Percentiles rank a stretch among this genome's conserved stretches.
These are phyloP conservation scores for Microcebus griseorufus DNA, from an alignment of 2,113 vertebrate genomes.

Conservation along the genomic window DNA sequence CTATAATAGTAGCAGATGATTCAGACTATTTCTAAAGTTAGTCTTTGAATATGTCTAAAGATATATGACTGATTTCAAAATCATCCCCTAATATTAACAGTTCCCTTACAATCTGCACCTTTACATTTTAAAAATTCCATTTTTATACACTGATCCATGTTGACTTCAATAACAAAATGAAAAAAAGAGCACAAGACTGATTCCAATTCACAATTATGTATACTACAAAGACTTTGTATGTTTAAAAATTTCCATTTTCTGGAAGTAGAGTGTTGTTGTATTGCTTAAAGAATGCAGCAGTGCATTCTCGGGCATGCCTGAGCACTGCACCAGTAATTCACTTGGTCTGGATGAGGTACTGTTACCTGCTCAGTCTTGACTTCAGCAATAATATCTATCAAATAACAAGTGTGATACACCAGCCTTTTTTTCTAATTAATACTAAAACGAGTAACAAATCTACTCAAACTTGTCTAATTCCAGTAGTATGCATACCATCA, in stretches of 20 bases:
- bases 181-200: neutral
- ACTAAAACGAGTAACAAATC: neutral
- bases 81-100: neutral
- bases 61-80: conserved; percentile 33
- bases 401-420: neutral
- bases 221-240: neutral
- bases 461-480: neutral
- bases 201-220: neutral
- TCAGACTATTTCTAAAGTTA: conserved; percentile 22
- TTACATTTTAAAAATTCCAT: conserved; percentile 31
- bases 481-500: neutral
- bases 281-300: neutral
- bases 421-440: neutral
- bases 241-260: conserved; percentile 9
- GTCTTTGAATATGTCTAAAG: conserved; percentile 5
- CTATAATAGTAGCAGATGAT: neutral
- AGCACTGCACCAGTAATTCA: neutral
- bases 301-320: neutral
- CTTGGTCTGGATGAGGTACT: neutral
- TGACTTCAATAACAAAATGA: conserved; percentile 19
- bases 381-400: neutral
- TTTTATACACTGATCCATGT: neutral
- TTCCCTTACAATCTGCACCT: neutral
- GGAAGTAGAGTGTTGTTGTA: neutral
- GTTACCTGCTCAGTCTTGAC: neutral